Percentiles rank a stretch among this genome's conserved stretches.
Evolutionary conservation across 2,797 vertebrate genomes (phyloP).

Genomic region (Schizopygopsis malacanthus): DNA sequence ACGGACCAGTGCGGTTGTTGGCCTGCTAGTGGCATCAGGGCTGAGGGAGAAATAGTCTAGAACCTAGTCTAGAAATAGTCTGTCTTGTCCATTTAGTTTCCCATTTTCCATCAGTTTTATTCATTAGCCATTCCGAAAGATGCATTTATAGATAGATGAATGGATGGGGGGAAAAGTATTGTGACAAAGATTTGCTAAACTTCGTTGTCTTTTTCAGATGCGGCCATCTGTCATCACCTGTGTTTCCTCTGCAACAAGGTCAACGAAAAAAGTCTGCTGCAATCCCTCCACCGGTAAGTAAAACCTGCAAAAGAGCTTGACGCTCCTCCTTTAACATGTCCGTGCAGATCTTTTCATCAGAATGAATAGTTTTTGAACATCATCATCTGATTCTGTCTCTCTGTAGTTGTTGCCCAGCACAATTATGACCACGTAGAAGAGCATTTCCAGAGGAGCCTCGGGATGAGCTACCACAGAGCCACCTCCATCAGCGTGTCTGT

Average conservation of each 20-base stretch:
- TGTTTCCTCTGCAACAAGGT: slow-evolving; percentile 73
- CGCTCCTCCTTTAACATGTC: slow-evolving; percentile 26
- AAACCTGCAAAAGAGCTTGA: neutral
- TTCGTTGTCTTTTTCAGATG: slow-evolving; percentile 66
- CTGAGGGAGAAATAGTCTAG: neutral
- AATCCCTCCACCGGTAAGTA: slow-evolving; percentile 70
- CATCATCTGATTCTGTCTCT: slow-evolving; percentile 37
- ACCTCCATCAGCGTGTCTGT: slow-evolving; percentile 80
- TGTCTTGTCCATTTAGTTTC: neutral
- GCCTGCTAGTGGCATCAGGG: slow-evolving; percentile 63
- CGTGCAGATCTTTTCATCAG: slow-evolving; percentile 4
- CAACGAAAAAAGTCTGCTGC: slow-evolving; percentile 65
- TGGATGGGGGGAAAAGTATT: too few relatives aligned
- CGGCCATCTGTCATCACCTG: slow-evolving; percentile 84
- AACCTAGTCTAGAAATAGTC: neutral
- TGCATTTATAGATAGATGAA: neutral
- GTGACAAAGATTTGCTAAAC: neutral
- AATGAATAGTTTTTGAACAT: slow-evolving; percentile 43
- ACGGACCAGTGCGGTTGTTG: slow-evolving; percentile 74
- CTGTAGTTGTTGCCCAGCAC: slow-evolving; percentile 68
- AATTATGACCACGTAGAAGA: slow-evolving; percentile 80
- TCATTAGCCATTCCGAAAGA: neutral
- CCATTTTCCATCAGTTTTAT: neutral
- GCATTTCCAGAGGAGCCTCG: slow-evolving; percentile 83
- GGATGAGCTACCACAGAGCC: slow-evolving; percentile 73